These are phyloP conservation scores for Cerceris ruficornis DNA, from an alignment of 2,888 invertebrate genomes.

Conservation along the genomic window DNA sequence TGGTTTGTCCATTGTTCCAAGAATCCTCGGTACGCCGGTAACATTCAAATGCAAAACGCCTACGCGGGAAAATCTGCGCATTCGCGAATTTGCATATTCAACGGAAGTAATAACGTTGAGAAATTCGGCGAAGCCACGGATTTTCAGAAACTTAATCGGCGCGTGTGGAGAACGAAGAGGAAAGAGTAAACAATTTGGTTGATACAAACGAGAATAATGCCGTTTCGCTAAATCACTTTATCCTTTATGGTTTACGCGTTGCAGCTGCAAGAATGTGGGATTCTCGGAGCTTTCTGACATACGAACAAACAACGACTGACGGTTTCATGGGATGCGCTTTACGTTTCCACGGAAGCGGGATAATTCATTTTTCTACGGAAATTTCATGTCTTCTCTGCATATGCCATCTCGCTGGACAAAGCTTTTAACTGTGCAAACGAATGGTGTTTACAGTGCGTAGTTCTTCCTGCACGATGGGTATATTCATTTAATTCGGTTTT, in stretches of 20 bases:
- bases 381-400: constrained; percentile 13
- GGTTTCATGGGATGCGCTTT: constrained; percentile 22
- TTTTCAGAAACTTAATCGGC: background rate
- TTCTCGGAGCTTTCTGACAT: constrained; percentile 30
- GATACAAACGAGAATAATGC: background rate
- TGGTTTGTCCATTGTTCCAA: no score
- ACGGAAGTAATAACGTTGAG: background rate
- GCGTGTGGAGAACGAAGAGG: background rate
- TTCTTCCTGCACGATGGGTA: no score
- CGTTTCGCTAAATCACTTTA: background rate
- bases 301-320: constrained; percentile 37
- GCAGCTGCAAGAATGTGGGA: background rate
- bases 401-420: background rate
- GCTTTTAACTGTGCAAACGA: no score
- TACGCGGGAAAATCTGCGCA: no score
- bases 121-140: background rate
- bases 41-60: no score
- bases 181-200: background rate
- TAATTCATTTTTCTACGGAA: constrained; percentile 44
- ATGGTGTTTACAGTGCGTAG: no score
- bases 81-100: no score
- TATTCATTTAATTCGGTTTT: no score
- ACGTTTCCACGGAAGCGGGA: constrained; percentile 33
- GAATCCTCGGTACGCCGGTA: no score
- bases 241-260: background rate